Evolutionary conservation across 1,140 invertebrate species (phyloP).

Genomic region (Cydia fagiglandana): DNA sequence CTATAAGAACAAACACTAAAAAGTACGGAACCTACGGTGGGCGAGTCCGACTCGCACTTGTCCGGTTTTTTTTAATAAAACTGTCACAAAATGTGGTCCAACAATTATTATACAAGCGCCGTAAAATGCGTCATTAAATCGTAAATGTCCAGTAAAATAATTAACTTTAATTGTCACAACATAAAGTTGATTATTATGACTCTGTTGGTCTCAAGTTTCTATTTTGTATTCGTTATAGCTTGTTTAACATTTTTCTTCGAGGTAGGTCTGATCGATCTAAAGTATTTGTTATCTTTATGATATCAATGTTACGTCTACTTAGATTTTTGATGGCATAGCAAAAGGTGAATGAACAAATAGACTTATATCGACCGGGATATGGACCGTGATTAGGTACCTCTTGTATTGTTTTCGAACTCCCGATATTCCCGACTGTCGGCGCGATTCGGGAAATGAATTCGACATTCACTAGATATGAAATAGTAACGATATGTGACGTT

Average conservation of each 20-base stretch:
- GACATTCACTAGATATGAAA: too few species aligned
- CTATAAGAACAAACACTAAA: too few species aligned
- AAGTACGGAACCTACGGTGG: too few species aligned
- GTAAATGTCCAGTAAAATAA: conserved; percentile 11
- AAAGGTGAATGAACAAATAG: too few species aligned
- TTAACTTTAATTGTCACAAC: conserved; percentile 22
- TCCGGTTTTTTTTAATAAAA: neutral
- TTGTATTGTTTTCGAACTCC: too few species aligned
- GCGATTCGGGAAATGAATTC: too few species aligned
- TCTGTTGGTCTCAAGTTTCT: neutral
- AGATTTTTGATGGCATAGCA: neutral
- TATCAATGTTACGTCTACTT: neutral
- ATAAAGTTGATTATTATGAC: conserved; percentile 10
- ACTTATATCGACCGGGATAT: too few species aligned
- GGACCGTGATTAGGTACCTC: too few species aligned
- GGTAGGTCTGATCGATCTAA: neutral
- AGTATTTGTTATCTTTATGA: neutral
- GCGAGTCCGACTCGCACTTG: too few species aligned
- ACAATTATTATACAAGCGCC: neutral
- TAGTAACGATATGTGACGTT: too few species aligned
- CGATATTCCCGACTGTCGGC: too few species aligned
- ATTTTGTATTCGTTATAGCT: neutral
- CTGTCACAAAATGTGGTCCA: neutral
- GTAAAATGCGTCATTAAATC: conserved; percentile 1
- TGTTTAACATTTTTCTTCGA: neutral